These are phyloP conservation scores for Pterocles gutturalis DNA, from an alignment of 2,113 vertebrate genomes.

Conservation along the genomic window DNA sequence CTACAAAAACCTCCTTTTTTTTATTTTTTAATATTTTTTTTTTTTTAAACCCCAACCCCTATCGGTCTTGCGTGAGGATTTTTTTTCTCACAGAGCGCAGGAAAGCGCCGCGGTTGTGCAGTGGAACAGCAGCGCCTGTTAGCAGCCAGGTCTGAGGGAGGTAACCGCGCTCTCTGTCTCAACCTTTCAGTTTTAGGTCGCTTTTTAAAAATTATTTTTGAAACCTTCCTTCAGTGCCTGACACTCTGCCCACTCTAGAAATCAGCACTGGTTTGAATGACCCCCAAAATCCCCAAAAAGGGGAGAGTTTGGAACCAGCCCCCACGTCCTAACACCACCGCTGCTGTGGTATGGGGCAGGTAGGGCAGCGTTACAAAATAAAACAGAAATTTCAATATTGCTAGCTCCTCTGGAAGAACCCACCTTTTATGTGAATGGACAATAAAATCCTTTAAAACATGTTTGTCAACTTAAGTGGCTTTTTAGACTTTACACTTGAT, in stretches of 20 bases:
- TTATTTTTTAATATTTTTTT: no score
- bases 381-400: not conserved
- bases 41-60: not conserved
- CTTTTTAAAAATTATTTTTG: not conserved
- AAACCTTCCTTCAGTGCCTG: not conserved
- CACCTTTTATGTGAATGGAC: not conserved
- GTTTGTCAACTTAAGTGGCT: not conserved
- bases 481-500: not conserved
- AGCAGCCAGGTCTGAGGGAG: not conserved
- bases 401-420: not conserved
- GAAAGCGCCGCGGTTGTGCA: not conserved
- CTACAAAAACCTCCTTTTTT: not conserved
- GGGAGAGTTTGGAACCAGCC: not conserved
- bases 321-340: fast-evolving
- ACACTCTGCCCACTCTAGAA: not conserved
- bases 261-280: not conserved
- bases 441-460: not conserved
- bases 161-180: not conserved
- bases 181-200: not conserved
- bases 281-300: not conserved
- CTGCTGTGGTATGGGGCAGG: not conserved
- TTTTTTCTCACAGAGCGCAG: not conserved
- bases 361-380: not conserved
- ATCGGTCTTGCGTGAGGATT: not conserved
- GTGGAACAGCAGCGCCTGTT: not conserved